These are phyloP conservation scores for Halcyon chelicuti DNA, from an alignment of 2,797 vertebrate species.

Conservation along the genomic window DNA sequence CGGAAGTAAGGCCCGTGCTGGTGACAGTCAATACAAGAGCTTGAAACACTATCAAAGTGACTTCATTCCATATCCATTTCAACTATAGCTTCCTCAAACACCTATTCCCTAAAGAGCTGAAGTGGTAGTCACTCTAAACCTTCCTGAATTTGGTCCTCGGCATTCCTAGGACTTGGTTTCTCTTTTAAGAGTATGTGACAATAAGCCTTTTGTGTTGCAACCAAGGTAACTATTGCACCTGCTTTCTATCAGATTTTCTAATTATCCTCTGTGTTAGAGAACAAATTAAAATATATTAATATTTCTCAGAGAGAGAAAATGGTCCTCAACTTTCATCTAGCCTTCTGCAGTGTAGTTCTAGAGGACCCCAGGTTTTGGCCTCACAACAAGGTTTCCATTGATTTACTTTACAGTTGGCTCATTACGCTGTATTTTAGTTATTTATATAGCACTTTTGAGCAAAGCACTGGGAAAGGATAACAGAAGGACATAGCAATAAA, in stretches of 20 bases:
- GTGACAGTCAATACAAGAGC: neutral
- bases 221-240: neutral
- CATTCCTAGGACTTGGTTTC: neutral
- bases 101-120: neutral
- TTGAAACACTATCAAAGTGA: neutral
- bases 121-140: neutral
- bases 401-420: conserved; percentile 6
- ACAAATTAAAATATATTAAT: neutral
- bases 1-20: neutral
- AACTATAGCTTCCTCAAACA: neutral
- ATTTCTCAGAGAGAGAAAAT: neutral
- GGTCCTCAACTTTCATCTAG: neutral
- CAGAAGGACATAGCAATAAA: conserved; percentile 45
- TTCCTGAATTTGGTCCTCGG: neutral
- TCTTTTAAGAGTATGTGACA: neutral
- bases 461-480: conserved; percentile 17
- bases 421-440: neutral
- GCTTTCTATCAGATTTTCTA: neutral
- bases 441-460: conserved; percentile 11
- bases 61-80: neutral
- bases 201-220: neutral
- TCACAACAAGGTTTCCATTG: neutral
- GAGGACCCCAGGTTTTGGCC: neutral
- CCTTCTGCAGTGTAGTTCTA: neutral
- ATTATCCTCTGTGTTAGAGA: neutral